Percentiles rank a stretch among this genome's conserved stretches.
These are phyloP conservation scores for Geotrupes spiniger DNA, from an alignment of 2,888 invertebrate genomes.

Conservation along the genomic window DNA sequence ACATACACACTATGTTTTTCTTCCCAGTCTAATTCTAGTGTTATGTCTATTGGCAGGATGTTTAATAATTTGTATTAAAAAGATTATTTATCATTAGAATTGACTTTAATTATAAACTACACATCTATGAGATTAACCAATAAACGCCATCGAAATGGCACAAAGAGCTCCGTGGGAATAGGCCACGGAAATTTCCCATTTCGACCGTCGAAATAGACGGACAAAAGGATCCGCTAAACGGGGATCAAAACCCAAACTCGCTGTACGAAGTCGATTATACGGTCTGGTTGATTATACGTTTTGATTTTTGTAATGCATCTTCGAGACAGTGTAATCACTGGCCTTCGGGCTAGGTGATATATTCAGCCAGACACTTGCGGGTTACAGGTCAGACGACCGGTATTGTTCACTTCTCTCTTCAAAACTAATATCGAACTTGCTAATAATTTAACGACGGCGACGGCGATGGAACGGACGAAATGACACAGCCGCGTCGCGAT, in stretches of 20 bases:
- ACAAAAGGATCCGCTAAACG: slow-evolving; percentile 18
- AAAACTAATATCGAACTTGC: neutral
- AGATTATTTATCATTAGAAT: too few species aligned
- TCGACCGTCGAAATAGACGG: neutral
- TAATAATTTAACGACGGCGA: neutral
- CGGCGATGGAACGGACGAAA: neutral
- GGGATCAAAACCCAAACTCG: slow-evolving; percentile 15
- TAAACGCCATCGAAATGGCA: too few species aligned
- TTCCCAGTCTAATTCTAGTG: too few species aligned
- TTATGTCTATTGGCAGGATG: too few species aligned
- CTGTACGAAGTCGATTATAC: slow-evolving; percentile 36
- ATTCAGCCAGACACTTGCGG: slow-evolving; percentile 33
- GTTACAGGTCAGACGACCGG: slow-evolving; percentile 20
- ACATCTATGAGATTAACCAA: too few species aligned
- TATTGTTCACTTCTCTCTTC: slow-evolving; percentile 7
- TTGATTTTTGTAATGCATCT: slow-evolving; percentile 49
- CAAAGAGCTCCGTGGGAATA: too few species aligned
- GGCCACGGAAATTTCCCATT: too few species aligned
- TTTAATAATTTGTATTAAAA: too few species aligned
- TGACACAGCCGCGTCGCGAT: neutral
- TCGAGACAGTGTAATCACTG: slow-evolving; percentile 47
- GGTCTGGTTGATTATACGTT: slow-evolving; percentile 45
- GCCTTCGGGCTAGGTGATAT: slow-evolving; percentile 45
- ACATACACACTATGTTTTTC: too few species aligned
- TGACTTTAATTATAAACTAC: too few species aligned